phyloP scores from a whole-genome alignment of 2,797 vertebrate genomes.

The Percopsis omiscomaycus region DNA sequence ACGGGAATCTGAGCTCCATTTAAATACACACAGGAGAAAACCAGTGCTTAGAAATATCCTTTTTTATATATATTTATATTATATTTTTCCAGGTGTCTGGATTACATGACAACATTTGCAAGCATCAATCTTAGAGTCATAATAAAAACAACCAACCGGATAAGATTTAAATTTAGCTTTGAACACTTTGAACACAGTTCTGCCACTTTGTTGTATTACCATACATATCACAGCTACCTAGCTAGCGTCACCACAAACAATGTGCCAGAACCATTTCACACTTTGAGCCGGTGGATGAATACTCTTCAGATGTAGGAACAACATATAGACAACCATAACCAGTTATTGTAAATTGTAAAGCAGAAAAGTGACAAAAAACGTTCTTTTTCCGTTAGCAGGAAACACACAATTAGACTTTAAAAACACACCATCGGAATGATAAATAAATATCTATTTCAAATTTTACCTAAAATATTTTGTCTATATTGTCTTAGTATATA shows the following conservation, averaged over 20 bases:
- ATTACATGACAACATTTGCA: slow-evolving; percentile 72
- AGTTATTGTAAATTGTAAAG: slow-evolving; percentile 41
- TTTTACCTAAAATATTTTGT: slow-evolving; percentile 67
- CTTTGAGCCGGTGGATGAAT: slow-evolving; percentile 36
- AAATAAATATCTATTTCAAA: slow-evolving; percentile 74
- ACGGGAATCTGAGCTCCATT: slow-evolving; percentile 8
- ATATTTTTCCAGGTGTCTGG: slow-evolving; percentile 58
- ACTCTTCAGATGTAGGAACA: slow-evolving; percentile 28
- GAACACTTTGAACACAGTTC: slow-evolving; percentile 32
- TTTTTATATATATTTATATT: slow-evolving; percentile 45
- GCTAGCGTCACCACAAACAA: slow-evolving; percentile 29
- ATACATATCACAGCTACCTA: slow-evolving; percentile 23
- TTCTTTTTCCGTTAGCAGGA: slow-evolving; percentile 41
- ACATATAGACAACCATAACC: slow-evolving; percentile 18
- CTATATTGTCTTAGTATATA: slow-evolving; percentile 73
- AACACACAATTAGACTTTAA: slow-evolving; percentile 53
- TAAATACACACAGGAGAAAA: slow-evolving; percentile 40
- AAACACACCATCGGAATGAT: slow-evolving; percentile 63
- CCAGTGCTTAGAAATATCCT: slow-evolving; percentile 43
- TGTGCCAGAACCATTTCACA: slow-evolving; percentile 45
- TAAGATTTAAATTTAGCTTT: slow-evolving; percentile 58
- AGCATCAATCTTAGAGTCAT: slow-evolving; percentile 72
- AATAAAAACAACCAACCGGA: slow-evolving; percentile 68
- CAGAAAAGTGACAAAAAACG: slow-evolving; percentile 34
- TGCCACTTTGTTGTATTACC: slow-evolving; percentile 4